phyloP scores from a whole-genome alignment of 37 sponge, comb jelly and placozoan species.

The Haliclona indistincta region DNA sequence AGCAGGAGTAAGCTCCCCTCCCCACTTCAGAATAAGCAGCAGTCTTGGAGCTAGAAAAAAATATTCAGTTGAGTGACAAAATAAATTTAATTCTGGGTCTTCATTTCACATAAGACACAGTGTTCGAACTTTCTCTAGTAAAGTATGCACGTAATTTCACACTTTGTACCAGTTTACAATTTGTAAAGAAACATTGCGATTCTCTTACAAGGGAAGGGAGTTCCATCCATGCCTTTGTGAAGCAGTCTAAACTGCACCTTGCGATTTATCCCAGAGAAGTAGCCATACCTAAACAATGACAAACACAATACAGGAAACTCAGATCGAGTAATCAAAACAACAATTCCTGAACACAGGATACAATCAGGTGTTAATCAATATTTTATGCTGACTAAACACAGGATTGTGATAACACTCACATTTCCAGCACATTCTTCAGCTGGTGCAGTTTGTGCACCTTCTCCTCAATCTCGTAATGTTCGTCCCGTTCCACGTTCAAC shows the following conservation, averaged over 20 bases:
- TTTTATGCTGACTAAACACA: too few species aligned
- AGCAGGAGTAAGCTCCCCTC: constrained; percentile 88
- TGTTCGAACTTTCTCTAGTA: too few species aligned
- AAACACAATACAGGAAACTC: too few species aligned
- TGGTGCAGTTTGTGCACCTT: constrained; percentile 68
- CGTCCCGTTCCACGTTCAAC: constrained; percentile 21
- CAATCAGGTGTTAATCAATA: not conserved
- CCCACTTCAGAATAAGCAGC: constrained; percentile 94
- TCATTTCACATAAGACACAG: not conserved
- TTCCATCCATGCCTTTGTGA: constrained; percentile 17
- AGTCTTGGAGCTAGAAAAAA: constrained; percentile 30
- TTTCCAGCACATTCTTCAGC: constrained; percentile 87
- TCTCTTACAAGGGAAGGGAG: not conserved
- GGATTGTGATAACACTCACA: too few species aligned
- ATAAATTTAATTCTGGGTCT: not conserved
- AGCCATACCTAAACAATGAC: constrained; percentile 67
- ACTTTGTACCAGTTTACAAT: too few species aligned
- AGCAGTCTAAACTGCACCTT: constrained; percentile 73
- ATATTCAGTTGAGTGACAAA: not conserved
- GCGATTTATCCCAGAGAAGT: constrained; percentile 77
- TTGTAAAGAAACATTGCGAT: not conserved
- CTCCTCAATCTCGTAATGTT: constrained; percentile 25
- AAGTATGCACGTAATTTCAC: too few species aligned
- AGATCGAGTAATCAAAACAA: too few species aligned
- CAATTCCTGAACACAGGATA: too few species aligned